Base-by-base conservation (phyloP, 2,113 vertebrate species). In the Callorhinus ursinus region DNA sequence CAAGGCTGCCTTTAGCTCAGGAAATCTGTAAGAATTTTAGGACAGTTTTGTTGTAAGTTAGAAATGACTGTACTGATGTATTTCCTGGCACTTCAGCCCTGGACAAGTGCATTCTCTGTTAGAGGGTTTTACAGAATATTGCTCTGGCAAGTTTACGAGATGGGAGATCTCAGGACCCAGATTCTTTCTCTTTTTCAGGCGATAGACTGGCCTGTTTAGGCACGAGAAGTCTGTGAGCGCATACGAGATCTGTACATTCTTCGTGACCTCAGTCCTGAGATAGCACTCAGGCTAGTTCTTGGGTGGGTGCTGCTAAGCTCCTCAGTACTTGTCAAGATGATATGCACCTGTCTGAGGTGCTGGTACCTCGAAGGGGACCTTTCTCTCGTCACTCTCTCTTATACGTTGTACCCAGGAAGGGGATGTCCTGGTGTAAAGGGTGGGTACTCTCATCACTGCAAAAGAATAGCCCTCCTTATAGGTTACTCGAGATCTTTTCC, bases 281-380 rank as follows among this genome's bases (percentile, higher is more conserved):
- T 4, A 0, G 9, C 36, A 12, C 55, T 61, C 2, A 0, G 61
- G 7, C 31, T 16, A 21, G 12, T 10, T 63, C 4, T 4, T 26
- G 1, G 3, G 19, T 4, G 4, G 26, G 7, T 79, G 46, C 63
- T 59, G 5, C 55, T 4, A 28, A 46, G 57, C 89, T 12, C 49
- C 83, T 57, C 0, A 0, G 13, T 46, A 0, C 57, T 33, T 61
- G 88, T 65, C 49, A 3, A 4, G 39, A 36, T 11, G 14, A 15
- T 3, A 0, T 0, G n/a, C 4, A 21, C 46, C 59, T 22, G 2
- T 46, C 71, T 18, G 8, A n/a, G 24, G 51, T 53, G 14, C 67
- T 46, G 3, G 2, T 2, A 26, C 33, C 86, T 19, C 28, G 1
- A 19, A 89, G 67, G 67, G 76, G 57, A 76, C 36, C 46, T 2